Conservation (phyloP, 2,113 vertebrate species). For the Dicentrarchus labrax region DNA sequence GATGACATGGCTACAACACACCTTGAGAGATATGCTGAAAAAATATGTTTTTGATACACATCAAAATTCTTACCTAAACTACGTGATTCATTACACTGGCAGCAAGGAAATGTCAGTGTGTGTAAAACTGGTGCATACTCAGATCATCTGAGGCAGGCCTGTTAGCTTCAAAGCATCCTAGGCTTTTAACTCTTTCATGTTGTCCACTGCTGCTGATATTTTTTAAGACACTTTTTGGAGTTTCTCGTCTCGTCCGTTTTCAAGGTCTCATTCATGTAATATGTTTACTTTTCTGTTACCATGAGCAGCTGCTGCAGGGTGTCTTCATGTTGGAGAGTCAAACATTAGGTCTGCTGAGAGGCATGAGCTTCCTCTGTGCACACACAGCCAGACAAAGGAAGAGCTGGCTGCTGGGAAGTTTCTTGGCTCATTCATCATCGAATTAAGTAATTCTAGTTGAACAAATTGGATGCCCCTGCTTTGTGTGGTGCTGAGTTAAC, state of each 20-base stretch:
- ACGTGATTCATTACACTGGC: slow-evolving; percentile 27
- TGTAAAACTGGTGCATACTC: slow-evolving; percentile 22
- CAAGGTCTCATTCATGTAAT: slow-evolving; percentile 8
- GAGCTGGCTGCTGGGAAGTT: slow-evolving; percentile 64
- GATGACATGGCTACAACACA: neutral
- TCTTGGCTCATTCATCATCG: slow-evolving; percentile 68
- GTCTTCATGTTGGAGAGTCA: slow-evolving; percentile 40
- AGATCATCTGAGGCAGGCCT: slow-evolving; percentile 11
- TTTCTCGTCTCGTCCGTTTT: slow-evolving; percentile 11
- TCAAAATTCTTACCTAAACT: neutral
- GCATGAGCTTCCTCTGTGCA: slow-evolving; percentile 37
- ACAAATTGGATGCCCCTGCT: slow-evolving; percentile 67
- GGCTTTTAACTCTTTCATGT: neutral
- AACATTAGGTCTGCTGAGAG: slow-evolving; percentile 53
- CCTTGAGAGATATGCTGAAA: neutral
- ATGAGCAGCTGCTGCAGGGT: slow-evolving; percentile 56
- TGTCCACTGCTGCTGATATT: neutral
- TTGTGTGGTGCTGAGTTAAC: slow-evolving; percentile 61
- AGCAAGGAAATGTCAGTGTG: slow-evolving; percentile 3
- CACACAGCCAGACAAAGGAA: slow-evolving; percentile 66
- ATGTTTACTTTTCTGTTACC: slow-evolving; percentile 25
- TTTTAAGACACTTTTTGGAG: neutral
- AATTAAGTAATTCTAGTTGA: slow-evolving; percentile 71
- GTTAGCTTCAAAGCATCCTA: neutral
- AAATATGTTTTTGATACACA: slow-evolving; percentile 11